Conservation (phyloP, 2,113 vertebrate genomes). For the Coreoperca whiteheadi region DNA sequence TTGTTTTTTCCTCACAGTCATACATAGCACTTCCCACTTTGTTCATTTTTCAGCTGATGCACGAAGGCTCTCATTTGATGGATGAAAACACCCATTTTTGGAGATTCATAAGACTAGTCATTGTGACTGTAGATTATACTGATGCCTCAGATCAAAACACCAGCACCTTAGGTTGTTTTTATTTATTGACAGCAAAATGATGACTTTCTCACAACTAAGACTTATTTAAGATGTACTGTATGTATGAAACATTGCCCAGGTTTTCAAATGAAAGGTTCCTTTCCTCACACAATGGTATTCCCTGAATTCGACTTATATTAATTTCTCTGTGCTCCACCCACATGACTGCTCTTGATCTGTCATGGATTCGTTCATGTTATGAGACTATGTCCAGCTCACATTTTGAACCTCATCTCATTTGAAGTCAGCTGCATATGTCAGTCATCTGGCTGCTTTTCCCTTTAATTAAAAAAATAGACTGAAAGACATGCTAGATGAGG, state of each 20-base stretch:
- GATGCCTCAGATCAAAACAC: neutral
- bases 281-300: slow-evolving; percentile 28
- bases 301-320: slow-evolving; percentile 49
- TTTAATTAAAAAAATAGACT: slow-evolving; percentile 55
- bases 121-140: slow-evolving; percentile 10
- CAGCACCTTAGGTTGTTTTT: slow-evolving; percentile 4
- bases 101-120: neutral
- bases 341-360: slow-evolving; percentile 71
- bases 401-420: slow-evolving; percentile 66
- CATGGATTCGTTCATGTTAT: slow-evolving; percentile 64
- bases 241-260: slow-evolving; percentile 22
- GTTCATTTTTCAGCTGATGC: slow-evolving; percentile 3
- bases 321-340: slow-evolving; percentile 52
- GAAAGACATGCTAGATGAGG: slow-evolving; percentile 23
- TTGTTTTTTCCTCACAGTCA: neutral
- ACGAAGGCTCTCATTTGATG: neutral
- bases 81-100: neutral
- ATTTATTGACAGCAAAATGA: slow-evolving; percentile 25
- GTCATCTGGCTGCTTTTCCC: slow-evolving; percentile 46
- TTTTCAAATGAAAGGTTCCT: slow-evolving; percentile 54
- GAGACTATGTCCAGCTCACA: slow-evolving; percentile 57
- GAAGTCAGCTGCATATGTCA: slow-evolving; percentile 59
- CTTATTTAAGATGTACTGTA: slow-evolving; percentile 1
- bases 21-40: neutral
- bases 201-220: slow-evolving; percentile 1